A percentile compares a stretch with the other conserved stretches of the same genome.
These are phyloP conservation scores for Mastomys coucha DNA, from an alignment of 2,113 vertebrate genomes.

Conservation along the genomic window DNA sequence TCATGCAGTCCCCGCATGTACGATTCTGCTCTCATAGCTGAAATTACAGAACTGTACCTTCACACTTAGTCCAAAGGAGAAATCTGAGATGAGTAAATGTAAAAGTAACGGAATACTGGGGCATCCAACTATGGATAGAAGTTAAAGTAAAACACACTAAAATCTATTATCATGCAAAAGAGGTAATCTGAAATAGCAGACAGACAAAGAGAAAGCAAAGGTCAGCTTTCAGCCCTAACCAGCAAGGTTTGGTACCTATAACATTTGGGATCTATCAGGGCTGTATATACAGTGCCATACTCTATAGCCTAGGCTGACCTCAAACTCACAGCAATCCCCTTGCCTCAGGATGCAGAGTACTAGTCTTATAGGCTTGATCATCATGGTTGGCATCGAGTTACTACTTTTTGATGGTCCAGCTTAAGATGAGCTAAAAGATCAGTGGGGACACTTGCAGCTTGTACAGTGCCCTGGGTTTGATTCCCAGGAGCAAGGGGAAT, in stretches of 20 bases:
- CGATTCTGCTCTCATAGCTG: not conserved
- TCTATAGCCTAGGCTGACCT: not conserved
- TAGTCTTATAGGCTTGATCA: not conserved
- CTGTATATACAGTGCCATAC: not conserved
- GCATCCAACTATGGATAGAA: not conserved
- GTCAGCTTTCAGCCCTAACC: not conserved
- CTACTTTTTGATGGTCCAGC: not conserved
- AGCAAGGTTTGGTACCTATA: not conserved
- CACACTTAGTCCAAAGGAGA: not conserved
- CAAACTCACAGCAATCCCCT: not conserved
- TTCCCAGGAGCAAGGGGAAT: not conserved
- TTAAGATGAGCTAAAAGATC: not conserved
- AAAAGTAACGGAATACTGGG: not conserved
- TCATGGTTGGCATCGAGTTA: not conserved
- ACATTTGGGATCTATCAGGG: not conserved
- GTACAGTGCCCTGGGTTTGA: not conserved
- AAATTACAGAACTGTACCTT: not conserved
- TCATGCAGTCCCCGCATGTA: not conserved
- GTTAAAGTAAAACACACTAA: not conserved
- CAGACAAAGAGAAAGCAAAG: slow-evolving; percentile 10
- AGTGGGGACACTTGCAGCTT: not conserved
- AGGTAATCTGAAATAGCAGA: not conserved
- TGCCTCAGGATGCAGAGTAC: not conserved
- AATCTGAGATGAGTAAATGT: slow-evolving; percentile 28
- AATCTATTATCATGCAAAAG: not conserved